These are phyloP conservation scores for Ectropis grisescens DNA, from an alignment of 1,140 invertebrate species.

Conservation along the genomic window DNA sequence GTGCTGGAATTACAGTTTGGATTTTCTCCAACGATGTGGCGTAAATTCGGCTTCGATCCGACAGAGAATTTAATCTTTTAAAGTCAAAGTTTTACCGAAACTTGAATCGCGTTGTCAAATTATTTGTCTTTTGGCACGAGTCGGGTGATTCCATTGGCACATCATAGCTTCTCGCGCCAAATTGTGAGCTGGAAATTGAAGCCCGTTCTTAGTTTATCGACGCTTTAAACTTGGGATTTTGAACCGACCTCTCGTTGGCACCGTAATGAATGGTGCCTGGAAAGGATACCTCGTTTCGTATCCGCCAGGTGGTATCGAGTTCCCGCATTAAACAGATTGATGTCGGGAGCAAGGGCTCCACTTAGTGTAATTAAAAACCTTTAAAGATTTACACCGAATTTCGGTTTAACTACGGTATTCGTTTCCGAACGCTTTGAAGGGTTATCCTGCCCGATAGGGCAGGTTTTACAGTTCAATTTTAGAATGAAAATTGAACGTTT, in stretches of 20 bases:
- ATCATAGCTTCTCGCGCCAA: conserved; percentile 3
- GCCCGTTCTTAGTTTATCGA: conserved; percentile 10
- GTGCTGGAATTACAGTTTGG: too few relatives aligned
- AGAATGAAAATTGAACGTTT: too few relatives aligned
- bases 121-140: neutral
- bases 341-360: conserved; percentile 22
- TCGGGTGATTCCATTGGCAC: neutral
- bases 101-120: too few relatives aligned
- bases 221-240: conserved; percentile 3
- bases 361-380: conserved; percentile 57
- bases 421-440: conserved; percentile 12
- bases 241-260: conserved; percentile 4
- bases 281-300: conserved; percentile 20
- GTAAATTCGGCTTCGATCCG: too few relatives aligned
- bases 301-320: conserved; percentile 18
- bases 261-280: conserved; percentile 31
- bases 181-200: conserved; percentile 13
- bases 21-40: too few relatives aligned
- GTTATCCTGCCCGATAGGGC: conserved; percentile 7
- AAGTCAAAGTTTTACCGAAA: too few relatives aligned
- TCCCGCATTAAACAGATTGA: conserved; percentile 51
- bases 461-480: too few relatives aligned
- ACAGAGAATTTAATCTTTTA: too few relatives aligned
- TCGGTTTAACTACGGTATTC: conserved; percentile 25
- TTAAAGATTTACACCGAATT: conserved; percentile 38